These are phyloP conservation scores for Hyaena hyaena DNA, from an alignment of 2,113 vertebrate genomes.

Conservation along the genomic window DNA sequence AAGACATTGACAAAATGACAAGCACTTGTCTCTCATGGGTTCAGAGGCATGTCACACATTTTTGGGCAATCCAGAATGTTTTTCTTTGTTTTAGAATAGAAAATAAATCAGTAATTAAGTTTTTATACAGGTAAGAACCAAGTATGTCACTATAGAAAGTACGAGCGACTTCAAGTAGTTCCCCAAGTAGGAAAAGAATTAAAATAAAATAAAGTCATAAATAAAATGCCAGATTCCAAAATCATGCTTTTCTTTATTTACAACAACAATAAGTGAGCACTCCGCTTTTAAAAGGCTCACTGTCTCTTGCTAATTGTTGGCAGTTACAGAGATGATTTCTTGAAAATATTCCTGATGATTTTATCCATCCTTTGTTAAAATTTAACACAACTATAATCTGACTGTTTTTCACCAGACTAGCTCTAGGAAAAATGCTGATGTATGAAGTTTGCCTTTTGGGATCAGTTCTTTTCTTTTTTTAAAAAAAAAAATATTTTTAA, in stretches of 20 bases:
- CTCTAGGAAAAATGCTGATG: background rate
- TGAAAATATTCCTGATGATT: background rate
- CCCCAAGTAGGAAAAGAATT: background rate
- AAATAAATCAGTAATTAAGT: background rate
- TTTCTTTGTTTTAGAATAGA: background rate
- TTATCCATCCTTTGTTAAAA: background rate
- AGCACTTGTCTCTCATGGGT: background rate
- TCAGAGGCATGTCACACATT: background rate
- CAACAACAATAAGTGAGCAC: background rate
- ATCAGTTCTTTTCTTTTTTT: background rate
- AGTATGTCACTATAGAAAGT: background rate
- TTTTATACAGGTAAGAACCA: background rate
- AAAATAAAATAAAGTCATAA: background rate
- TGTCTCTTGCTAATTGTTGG: background rate
- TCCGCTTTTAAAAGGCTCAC: background rate
- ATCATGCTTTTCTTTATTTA: background rate
- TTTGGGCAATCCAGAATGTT: background rate
- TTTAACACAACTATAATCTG: background rate
- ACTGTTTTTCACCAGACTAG: background rate
- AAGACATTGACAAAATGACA: background rate
- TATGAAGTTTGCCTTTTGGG: background rate
- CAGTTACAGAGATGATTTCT: background rate
- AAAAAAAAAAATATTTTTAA: no score
- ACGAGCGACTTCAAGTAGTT: background rate
- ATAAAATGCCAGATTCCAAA: background rate